Base-by-base conservation (phyloP, 2,797 vertebrate genomes). In the Urocyon cinereoargenteus region DNA sequence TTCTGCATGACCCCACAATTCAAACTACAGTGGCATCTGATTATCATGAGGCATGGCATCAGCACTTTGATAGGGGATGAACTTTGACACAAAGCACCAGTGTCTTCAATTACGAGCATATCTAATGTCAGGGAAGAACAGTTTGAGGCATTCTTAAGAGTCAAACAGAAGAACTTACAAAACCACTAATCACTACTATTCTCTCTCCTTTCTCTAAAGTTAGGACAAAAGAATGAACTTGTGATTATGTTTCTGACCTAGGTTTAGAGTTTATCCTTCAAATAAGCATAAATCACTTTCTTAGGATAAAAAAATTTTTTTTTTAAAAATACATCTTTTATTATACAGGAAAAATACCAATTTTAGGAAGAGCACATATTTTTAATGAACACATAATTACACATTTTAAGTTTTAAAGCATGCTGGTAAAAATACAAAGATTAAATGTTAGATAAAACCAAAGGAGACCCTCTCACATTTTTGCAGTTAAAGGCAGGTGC, bases 21-120 rank as follows among this genome's bases (percentile, higher is more conserved):
- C 12, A 36, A 96, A 36, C 59, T 94, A 34, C 82, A 96, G 3
- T 94, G 97, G 90, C 97, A 98, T 97, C 96, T 98, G 98, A 98
- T 84, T 86, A 90, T 98, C 98, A 98, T 97, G 97, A 97, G 97
- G 84, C 96, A 93, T 34, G 40, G 66, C 61, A 70, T 7, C 77
- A 98, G 96, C 95, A 93, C 61, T 94, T 55, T 91, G 57, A 91
- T 53, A 95, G 36, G 9, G 15, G 57, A 90, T 84, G 90, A 97
- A 94, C 90, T 92, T 61, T 5, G 16, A 64, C 96, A 98, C 97
- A 98, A 98, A 97, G 97, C 90, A 92, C 96, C 90, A 98, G 89
- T 98, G 97, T 98, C 96, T 96, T 97, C 94, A 97, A 97, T 97
- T 97, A 96, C 95, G 64, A 96, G 96, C 97, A 90, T 91, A 96